Conservation (phyloP, 2,888 invertebrate species). For the Podotricha telesiphe region DNA sequence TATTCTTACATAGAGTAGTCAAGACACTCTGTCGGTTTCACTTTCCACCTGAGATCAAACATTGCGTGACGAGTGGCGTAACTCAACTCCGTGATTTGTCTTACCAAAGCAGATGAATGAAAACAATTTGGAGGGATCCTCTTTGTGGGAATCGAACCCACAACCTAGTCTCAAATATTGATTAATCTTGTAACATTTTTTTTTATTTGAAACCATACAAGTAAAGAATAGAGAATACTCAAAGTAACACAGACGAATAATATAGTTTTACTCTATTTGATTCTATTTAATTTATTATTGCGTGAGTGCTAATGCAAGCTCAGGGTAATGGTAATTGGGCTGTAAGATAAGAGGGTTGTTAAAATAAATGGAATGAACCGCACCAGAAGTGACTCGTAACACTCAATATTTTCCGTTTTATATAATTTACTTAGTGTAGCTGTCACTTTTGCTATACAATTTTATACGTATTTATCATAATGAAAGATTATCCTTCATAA, state of each 20-base stretch:
- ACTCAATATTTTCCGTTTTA: slow-evolving; percentile 10
- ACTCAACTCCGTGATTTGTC: too few relatives aligned
- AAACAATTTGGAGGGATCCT: too few relatives aligned
- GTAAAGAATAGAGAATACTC: not conserved
- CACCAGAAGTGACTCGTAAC: slow-evolving; percentile 21
- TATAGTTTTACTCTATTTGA: not conserved
- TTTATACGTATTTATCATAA: not conserved
- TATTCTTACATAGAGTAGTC: too few relatives aligned
- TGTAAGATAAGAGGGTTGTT: slow-evolving; percentile 29
- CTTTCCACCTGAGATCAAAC: too few relatives aligned
- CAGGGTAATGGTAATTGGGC: slow-evolving; percentile 32
- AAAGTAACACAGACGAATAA: not conserved
- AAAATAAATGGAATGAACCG: slow-evolving; percentile 30
- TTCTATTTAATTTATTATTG: slow-evolving; percentile 27
- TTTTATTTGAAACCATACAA: too few relatives aligned
- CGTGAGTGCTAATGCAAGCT: slow-evolving; percentile 35
- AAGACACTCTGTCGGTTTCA: too few relatives aligned
- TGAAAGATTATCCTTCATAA: too few relatives aligned
- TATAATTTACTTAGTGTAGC: not conserved
- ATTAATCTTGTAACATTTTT: too few relatives aligned
- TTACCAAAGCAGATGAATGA: too few relatives aligned
- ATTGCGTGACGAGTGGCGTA: too few relatives aligned
- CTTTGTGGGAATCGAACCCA: too few relatives aligned
- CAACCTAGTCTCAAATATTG: too few relatives aligned
- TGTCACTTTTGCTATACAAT: not conserved